Evolutionary conservation across 2,113 vertebrate genomes (phyloP).

Genomic region (Egretta garzetta): DNA sequence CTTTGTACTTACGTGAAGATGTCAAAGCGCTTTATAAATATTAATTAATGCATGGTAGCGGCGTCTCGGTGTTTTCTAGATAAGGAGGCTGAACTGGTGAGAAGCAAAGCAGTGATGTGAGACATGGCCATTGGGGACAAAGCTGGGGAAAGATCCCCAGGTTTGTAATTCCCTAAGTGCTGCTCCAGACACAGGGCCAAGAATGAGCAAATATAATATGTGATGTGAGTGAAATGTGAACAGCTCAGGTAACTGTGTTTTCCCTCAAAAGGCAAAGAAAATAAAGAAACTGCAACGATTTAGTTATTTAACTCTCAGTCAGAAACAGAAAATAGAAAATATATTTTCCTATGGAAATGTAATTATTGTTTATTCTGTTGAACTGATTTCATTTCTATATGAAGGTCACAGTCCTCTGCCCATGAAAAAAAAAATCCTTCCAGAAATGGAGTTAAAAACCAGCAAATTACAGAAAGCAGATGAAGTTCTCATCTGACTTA

Average conservation of each 20-base stretch:
- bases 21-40: neutral
- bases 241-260: neutral
- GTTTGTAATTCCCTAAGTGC: neutral
- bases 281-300: neutral
- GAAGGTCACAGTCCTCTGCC: constrained; percentile 18
- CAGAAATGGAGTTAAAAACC: constrained; percentile 46
- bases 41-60: neutral
- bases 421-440: constrained; percentile 22
- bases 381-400: constrained; percentile 36
- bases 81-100: neutral
- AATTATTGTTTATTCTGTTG: constrained; percentile 48
- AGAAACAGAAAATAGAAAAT: constrained; percentile 24
- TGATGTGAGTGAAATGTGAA: neutral
- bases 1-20: neutral
- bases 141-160: neutral
- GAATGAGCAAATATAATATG: neutral
- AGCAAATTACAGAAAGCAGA: constrained; percentile 60
- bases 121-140: neutral
- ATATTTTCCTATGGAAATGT: constrained; percentile 21
- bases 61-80: neutral
- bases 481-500: constrained; percentile 62
- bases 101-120: neutral
- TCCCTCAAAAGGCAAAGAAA: constrained; percentile 22
- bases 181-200: neutral
- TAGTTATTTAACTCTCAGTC: constrained; percentile 26